These are phyloP conservation scores for Gallinago media DNA, from an alignment of 2,113 vertebrate species.

Conservation along the genomic window DNA sequence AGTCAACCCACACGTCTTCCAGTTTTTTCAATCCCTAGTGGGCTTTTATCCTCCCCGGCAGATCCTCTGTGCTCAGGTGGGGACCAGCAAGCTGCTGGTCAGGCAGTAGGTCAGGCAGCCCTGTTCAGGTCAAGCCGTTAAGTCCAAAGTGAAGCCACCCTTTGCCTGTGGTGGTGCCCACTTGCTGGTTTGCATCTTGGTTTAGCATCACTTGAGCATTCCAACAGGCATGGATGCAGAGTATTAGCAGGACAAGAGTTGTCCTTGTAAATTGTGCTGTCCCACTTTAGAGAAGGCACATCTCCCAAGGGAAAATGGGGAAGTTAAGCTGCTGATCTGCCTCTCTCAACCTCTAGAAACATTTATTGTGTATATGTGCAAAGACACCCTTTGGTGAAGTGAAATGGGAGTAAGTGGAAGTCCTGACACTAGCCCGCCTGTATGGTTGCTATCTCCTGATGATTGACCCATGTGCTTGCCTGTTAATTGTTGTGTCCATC, in stretches of 20 bases:
- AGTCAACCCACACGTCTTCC: accelerated
- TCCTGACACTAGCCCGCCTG: neutral
- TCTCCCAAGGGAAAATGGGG: neutral
- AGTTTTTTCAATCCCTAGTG: accelerated
- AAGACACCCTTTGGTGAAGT: neutral
- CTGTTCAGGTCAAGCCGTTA: neutral
- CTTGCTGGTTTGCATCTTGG: neutral
- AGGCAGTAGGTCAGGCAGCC: no score
- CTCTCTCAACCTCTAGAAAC: neutral
- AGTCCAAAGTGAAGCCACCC: neutral
- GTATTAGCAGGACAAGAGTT: neutral
- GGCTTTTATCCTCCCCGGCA: neutral
- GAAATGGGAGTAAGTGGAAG: neutral
- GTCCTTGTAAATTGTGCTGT: accelerated
- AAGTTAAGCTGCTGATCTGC: neutral
- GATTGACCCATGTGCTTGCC: accelerated
- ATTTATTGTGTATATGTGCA: neutral
- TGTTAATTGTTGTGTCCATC: accelerated
- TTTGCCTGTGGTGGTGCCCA: accelerated
- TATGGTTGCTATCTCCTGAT: neutral
- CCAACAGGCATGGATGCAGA: accelerated
- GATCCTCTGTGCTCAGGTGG: no score
- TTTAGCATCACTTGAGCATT: neutral
- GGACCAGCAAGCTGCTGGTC: neutral
- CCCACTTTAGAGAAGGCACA: accelerated